Evolutionary conservation across 2,797 vertebrate species (phyloP).

Genomic region (Micromesistius poutassou): DNA sequence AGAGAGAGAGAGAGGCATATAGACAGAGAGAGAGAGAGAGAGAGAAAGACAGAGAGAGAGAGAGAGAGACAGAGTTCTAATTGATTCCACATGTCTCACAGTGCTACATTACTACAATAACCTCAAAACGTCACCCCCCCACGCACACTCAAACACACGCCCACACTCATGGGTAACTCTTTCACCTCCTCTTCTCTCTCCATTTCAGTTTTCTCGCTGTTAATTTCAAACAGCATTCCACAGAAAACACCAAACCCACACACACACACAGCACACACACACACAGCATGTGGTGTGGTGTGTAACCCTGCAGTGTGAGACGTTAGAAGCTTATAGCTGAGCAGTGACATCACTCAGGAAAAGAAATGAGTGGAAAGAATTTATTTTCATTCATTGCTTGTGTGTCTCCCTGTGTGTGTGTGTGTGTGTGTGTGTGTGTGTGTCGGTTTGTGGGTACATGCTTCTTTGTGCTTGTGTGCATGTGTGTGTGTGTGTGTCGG

Average conservation of each 20-base stretch:
- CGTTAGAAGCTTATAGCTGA: neutral
- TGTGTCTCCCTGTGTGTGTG: neutral
- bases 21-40: neutral
- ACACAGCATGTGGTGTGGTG: neutral
- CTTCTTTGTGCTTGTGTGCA: no score
- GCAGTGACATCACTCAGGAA: neutral
- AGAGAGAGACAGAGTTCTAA: constrained; percentile 31
- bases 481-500: neutral
- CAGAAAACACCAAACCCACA: constrained; percentile 7
- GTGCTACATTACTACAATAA: constrained; percentile 36
- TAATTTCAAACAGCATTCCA: constrained; percentile 1
- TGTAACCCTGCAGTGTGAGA: neutral
- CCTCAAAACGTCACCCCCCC: constrained; percentile 1
- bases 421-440: constrained; percentile 1
- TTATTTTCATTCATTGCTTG: neutral
- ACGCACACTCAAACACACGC: neutral
- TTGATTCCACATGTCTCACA: constrained; percentile 47
- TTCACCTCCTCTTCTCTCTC: constrained; percentile 20
- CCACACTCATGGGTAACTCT: constrained; percentile 11
- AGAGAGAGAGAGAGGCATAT: constrained; percentile 22
- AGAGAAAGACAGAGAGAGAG: neutral
- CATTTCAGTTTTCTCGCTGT: neutral
- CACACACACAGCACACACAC: neutral
- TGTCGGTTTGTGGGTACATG: neutral
- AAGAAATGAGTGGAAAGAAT: neutral